These are phyloP conservation scores for Centropus bengalensis DNA, from an alignment of 2,113 vertebrate species.

Conservation along the genomic window DNA sequence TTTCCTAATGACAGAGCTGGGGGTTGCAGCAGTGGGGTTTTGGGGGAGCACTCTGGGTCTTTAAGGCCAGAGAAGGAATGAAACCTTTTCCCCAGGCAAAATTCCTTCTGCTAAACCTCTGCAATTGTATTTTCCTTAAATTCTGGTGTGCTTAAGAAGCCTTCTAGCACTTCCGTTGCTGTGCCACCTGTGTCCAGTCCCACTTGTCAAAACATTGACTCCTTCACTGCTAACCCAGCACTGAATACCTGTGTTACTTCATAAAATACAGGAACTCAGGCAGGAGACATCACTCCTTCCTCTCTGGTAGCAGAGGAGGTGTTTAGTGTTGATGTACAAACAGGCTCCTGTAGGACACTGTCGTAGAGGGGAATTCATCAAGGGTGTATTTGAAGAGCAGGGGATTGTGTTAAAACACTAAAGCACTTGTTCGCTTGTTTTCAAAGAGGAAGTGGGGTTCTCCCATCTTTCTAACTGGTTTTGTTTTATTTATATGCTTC, in stretches of 20 bases:
- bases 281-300: neutral
- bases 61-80: neutral
- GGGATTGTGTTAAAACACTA: neutral
- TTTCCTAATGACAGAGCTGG: neutral
- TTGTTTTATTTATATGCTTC: neutral
- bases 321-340: neutral
- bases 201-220: neutral
- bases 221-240: neutral
- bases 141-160: neutral
- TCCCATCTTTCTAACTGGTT: neutral
- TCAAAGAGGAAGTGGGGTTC: neutral
- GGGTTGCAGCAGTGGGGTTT: accelerated
- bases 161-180: neutral
- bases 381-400: neutral
- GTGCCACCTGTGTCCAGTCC: neutral
- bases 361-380: neutral
- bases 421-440: neutral
- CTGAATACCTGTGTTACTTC: neutral
- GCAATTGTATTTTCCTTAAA: neutral
- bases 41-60: neutral
- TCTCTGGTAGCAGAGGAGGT: neutral
- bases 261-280: neutral
- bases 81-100: neutral
- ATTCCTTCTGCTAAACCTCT: neutral
- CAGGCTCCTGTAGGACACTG: neutral